Evolutionary conservation across 1,140 invertebrate species (phyloP).

Genomic region (Apis florea): DNA sequence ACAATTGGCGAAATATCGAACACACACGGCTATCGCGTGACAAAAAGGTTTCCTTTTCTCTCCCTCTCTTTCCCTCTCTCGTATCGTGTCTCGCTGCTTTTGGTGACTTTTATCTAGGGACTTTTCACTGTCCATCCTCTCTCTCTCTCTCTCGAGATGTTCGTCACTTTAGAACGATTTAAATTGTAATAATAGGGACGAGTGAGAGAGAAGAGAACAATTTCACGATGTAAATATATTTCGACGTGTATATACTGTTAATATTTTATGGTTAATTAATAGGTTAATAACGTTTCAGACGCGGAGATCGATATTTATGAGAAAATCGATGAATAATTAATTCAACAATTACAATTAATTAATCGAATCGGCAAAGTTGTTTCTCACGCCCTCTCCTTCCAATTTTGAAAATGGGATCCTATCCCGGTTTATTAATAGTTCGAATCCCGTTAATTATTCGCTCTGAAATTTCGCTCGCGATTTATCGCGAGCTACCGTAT

Average conservation of each 20-base stretch:
- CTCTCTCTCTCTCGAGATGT: too few relatives aligned
- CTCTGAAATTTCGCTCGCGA: neutral
- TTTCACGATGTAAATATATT: too few relatives aligned
- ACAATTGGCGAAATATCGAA: neutral
- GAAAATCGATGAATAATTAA: neutral
- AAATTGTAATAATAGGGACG: too few relatives aligned
- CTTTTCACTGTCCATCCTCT: neutral
- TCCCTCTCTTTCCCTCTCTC: neutral
- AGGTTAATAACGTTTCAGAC: too few relatives aligned
- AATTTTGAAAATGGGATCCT: neutral
- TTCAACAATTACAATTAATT: neutral
- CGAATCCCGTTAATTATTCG: slow-evolving; percentile 8
- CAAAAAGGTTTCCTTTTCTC: neutral
- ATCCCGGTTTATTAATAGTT: neutral
- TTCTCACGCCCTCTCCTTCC: too few relatives aligned
- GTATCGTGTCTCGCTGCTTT: neutral
- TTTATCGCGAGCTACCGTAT: neutral
- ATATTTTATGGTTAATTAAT: too few relatives aligned
- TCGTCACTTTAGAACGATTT: too few relatives aligned
- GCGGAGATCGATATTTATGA: too few relatives aligned
- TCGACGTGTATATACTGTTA: too few relatives aligned
- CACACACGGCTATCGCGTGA: neutral
- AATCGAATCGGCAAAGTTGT: neutral
- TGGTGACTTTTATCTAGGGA: neutral
- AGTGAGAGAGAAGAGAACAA: too few relatives aligned